Percentiles rank a stretch among this genome's conserved stretches.
Conservation (phyloP, 2,113 vertebrate species). For the Taxidea taxus region DNA sequence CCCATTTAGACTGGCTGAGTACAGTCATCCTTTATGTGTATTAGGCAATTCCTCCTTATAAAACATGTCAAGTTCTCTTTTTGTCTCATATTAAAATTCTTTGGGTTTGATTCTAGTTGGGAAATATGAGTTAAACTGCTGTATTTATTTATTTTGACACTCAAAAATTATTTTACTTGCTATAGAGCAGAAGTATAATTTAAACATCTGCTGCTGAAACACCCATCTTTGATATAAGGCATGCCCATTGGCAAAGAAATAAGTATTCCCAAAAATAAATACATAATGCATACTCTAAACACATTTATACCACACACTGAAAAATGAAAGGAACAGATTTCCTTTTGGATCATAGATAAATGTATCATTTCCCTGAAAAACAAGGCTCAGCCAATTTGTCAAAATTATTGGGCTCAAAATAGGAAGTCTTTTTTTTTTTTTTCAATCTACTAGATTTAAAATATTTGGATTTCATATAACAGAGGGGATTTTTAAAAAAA, state of each 20-base stretch:
- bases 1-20: not conserved
- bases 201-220: constrained; percentile 67
- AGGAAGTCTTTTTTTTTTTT: constrained; percentile 10
- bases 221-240: constrained; percentile 58
- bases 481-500: not conserved
- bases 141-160: constrained; percentile 65
- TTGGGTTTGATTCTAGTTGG: constrained; percentile 21
- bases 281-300: constrained; percentile 34
- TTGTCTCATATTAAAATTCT: constrained; percentile 28
- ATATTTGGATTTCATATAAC: constrained; percentile 14
- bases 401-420: constrained; percentile 59
- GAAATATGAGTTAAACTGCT: constrained; percentile 39
- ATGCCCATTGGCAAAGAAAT: constrained; percentile 42
- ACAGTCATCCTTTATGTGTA: not conserved
- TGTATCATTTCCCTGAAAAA: constrained; percentile 67
- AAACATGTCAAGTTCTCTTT: not conserved
- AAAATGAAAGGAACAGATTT: constrained; percentile 67
- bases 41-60: constrained; percentile 14
- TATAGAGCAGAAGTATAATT: constrained; percentile 55
- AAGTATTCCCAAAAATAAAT: constrained; percentile 58
- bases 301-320: constrained; percentile 28
- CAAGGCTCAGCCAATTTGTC: constrained; percentile 61
- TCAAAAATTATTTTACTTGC: constrained; percentile 60
- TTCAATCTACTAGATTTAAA: not conserved
- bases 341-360: constrained; percentile 51